Conservation (phyloP, 2,888 invertebrate species). For the Frankliniella intonsa region DNA sequence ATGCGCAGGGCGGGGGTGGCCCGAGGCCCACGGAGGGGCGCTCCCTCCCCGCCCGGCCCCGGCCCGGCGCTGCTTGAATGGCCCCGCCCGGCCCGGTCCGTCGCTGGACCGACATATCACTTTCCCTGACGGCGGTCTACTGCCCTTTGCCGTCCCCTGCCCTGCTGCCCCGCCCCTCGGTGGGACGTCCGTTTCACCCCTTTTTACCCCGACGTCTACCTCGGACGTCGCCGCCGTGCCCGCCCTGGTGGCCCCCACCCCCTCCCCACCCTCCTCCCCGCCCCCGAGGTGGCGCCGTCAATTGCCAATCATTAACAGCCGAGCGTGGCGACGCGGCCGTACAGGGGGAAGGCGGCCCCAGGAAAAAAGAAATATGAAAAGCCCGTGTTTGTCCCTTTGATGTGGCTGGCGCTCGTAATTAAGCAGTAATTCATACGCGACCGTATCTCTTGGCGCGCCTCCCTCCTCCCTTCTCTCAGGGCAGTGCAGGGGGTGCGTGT, state of each 20-base stretch:
- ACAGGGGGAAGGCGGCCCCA: not conserved
- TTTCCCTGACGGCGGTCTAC: not conserved
- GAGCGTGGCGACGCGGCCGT: not conserved
- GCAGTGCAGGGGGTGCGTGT: not conserved
- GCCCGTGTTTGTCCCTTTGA: not conserved
- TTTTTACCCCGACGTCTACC: no score
- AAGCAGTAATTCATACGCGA: not conserved
- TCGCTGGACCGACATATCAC: not conserved
- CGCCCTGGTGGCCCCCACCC: not conserved
- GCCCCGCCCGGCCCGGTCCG: not conserved
- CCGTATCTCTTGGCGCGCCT: not conserved
- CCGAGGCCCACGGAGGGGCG: no score
- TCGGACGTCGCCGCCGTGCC: not conserved
- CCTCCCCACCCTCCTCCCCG: not conserved
- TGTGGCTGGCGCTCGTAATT: not conserved
- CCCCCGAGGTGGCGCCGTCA: not conserved
- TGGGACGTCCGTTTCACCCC: no score
- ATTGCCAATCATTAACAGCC: not conserved
- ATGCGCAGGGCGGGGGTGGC: no score
- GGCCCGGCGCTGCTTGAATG: not conserved
- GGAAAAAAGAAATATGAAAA: not conserved
- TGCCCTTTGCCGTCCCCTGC: not conserved
- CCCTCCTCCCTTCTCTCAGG: not conserved
- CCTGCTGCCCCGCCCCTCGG: not conserved
- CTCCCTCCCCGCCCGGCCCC: not conserved